A percentile compares a stretch with the other conserved stretches of the same genome.
Evolutionary conservation across 37 sponge, comb jelly and placozoan genomes (phyloP).

Genomic region (Halichondria panicea): DNA sequence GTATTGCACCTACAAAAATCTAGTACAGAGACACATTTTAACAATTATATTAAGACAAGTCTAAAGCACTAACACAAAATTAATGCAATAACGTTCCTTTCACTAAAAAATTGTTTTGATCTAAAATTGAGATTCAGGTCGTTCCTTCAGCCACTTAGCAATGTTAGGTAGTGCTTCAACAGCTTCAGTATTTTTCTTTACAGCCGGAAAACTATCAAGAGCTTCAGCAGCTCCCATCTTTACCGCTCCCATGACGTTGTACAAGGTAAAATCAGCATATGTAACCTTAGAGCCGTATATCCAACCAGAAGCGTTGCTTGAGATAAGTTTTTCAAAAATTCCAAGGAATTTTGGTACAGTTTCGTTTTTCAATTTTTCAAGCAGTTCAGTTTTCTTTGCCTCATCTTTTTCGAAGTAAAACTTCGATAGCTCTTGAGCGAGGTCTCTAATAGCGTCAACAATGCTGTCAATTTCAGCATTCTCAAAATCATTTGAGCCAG

Average conservation of each 20-base stretch:
- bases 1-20: no score
- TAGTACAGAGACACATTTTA: no score
- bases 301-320: constrained; percentile 28
- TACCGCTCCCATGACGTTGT: neutral
- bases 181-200: constrained; percentile 26
- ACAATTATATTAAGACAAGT: no score
- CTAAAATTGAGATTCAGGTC: constrained; percentile 48
- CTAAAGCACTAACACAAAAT: no score
- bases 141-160: constrained; percentile 56
- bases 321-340: constrained; percentile 12
- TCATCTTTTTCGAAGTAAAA: constrained; percentile 50
- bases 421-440: constrained; percentile 1
- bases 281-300: constrained; percentile 33
- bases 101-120: no score
- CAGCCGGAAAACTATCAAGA: constrained; percentile 22
- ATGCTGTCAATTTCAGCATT: constrained; percentile 32
- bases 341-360: constrained; percentile 11
- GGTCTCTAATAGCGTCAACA: constrained; percentile 28
- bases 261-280: constrained; percentile 31
- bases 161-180: constrained; percentile 48
- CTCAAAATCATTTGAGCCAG: constrained; percentile 47
- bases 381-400: constrained; percentile 16
- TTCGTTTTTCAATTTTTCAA: constrained; percentile 18
- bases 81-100: no score
- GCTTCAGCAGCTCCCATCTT: neutral